Percentiles rank a stretch among this genome's conserved stretches.
These are phyloP conservation scores for Drosophila pandora DNA, from an alignment of 1,140 invertebrate species.

Conservation along the genomic window DNA sequence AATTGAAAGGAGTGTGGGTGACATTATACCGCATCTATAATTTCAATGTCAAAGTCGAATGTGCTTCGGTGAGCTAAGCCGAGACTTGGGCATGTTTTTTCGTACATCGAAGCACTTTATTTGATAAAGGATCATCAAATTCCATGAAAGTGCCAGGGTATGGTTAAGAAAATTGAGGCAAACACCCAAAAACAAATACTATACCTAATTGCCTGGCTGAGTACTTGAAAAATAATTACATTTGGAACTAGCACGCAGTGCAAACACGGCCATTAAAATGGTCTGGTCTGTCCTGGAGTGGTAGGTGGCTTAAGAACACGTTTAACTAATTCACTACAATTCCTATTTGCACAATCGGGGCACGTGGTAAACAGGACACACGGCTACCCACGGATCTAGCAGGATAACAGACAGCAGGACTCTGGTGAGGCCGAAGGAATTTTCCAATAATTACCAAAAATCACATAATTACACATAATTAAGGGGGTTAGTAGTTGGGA, in stretches of 20 bases:
- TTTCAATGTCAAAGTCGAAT: slow-evolving; percentile 77
- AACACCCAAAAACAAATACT: slow-evolving; percentile 2
- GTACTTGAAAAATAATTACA: slow-evolving; percentile 2
- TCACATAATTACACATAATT: slow-evolving; percentile 80
- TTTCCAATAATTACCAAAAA: slow-evolving; percentile 79
- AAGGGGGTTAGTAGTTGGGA: slow-evolving; percentile 3
- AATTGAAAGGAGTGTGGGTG: slow-evolving; percentile 6
- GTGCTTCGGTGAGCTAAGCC: slow-evolving; percentile 5
- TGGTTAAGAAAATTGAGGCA: not conserved
- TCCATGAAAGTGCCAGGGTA: not conserved
- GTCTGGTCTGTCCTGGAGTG: too few species aligned
- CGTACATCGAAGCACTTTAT: slow-evolving; percentile 14
- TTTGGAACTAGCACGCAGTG: not conserved
- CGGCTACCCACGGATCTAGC: slow-evolving; percentile 6
- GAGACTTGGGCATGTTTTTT: slow-evolving; percentile 58
- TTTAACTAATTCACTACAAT: slow-evolving; percentile 63
- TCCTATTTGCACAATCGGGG: slow-evolving; percentile 65
- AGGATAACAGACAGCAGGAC: slow-evolving; percentile 6
- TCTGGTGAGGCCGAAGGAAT: slow-evolving; percentile 40
- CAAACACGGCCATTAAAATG: slow-evolving; percentile 4
- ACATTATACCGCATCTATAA: slow-evolving; percentile 43
- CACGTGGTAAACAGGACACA: slow-evolving; percentile 56
- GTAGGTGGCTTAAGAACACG: slow-evolving; percentile 23
- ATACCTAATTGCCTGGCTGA: not conserved
- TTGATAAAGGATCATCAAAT: slow-evolving; percentile 1